phyloP scores from a whole-genome alignment of 2,888 invertebrate species.

The Gibbula magus region DNA sequence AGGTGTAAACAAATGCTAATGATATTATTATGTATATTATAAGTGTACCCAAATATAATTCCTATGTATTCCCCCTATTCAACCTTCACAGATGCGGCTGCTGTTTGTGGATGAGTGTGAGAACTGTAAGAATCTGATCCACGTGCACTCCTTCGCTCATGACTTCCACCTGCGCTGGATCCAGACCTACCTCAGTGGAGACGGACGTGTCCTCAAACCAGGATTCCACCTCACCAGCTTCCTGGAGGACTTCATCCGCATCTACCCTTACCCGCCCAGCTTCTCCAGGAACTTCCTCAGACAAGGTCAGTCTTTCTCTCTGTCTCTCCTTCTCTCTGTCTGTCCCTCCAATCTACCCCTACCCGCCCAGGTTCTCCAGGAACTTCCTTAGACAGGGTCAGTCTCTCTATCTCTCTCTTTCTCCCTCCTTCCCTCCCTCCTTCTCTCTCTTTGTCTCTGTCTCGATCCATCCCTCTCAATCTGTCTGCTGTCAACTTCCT shows the following conservation, averaged over 20 bases:
- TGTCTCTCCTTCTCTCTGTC: conserved; percentile 85
- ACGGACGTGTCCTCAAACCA: conserved; percentile 68
- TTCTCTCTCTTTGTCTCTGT: too few species aligned
- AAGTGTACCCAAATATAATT: neutral
- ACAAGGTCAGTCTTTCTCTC: conserved; percentile 81
- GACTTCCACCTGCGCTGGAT: conserved; percentile 85
- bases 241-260: conserved; percentile 85
- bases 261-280: conserved; percentile 86
- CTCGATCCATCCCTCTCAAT: too few species aligned
- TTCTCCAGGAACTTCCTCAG: conserved; percentile 84
- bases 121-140: conserved; percentile 83
- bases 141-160: conserved; percentile 86
- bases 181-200: conserved; percentile 81
- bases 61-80: neutral
- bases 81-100: conserved; percentile 54
- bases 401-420: neutral
- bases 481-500: too few species aligned
- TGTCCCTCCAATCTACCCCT: conserved; percentile 85
- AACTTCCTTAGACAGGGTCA: conserved; percentile 84
- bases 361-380: conserved; percentile 85
- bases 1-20: too few species aligned
- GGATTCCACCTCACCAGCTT: conserved; percentile 85
- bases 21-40: too few species aligned
- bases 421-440: too few species aligned
- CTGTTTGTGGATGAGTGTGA: conserved; percentile 77